Conservation (phyloP, 2,113 vertebrate genomes). For the Thunnus thynnus region DNA sequence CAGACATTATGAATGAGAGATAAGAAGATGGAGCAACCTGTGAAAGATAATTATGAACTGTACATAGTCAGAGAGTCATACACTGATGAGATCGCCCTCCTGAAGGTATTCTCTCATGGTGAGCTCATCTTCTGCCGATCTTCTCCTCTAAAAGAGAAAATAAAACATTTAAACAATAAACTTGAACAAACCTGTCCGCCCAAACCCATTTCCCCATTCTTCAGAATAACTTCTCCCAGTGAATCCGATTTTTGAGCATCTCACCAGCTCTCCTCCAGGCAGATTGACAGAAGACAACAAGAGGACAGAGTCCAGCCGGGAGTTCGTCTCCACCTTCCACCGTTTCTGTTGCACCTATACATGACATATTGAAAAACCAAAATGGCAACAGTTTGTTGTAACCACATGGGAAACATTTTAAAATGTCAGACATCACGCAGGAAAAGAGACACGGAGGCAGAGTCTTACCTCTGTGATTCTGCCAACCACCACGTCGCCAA, state of each 20-base stretch:
- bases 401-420: background rate
- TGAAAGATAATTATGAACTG: background rate
- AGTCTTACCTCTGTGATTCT: slow-evolving; percentile 93
- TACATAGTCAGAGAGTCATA: slow-evolving; percentile 83
- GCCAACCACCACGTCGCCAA: slow-evolving; percentile 96
- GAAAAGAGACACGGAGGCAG: background rate
- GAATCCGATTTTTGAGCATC: slow-evolving; percentile 39
- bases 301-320: slow-evolving; percentile 94
- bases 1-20: background rate
- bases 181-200: background rate
- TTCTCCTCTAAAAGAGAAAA: slow-evolving; percentile 87
- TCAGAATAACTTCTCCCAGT: background rate
- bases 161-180: slow-evolving; percentile 16
- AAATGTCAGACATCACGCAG: background rate
- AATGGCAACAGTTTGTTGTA: background rate
- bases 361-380: background rate
- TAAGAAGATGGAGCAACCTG: background rate
- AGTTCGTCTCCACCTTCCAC: slow-evolving; percentile 98
- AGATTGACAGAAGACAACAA: slow-evolving; percentile 95
- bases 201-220: background rate
- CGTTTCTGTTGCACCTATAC: slow-evolving; percentile 95
- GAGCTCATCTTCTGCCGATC: slow-evolving; percentile 96
- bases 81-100: slow-evolving; percentile 97
- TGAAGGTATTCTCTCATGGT: slow-evolving; percentile 96
- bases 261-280: slow-evolving; percentile 96